Base-by-base conservation (phyloP, 2,113 vertebrate species). In the Corythaeola cristata region DNA sequence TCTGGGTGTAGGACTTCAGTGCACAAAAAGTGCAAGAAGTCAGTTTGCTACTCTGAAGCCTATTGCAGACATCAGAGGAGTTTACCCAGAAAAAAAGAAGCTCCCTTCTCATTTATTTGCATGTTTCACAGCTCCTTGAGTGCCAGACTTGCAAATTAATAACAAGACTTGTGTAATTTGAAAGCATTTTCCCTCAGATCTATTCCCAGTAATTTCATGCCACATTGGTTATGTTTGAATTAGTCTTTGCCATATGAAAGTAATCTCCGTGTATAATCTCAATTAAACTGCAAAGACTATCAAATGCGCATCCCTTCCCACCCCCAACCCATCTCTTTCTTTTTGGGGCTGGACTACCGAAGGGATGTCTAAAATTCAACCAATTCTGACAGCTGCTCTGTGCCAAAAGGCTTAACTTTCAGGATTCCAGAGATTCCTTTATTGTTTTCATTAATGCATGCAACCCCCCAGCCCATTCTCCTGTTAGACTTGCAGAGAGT, bases 361-460 rank as follows among this genome's bases (percentile, higher is more conserved):
- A 88, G 56, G 85, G 85, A 56, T 96, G 85, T 90, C 95, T 90
- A 94, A 94, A 96, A 95, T 85, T 33, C 91, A 96, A 96, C 82
- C 71, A 91, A 95, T 95, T 97, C 94, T 95, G 95, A 95, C 93
- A 94, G 91, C 88, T 94, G 88, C 91, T 93, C 93, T 81, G 64
- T 90, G 87, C 94, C 93, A 94, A 96, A 97, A 95, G 90, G 94
- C 96, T 97, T 91, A 95, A 88, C 92, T 90, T 96, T 23, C 96
- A 86, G 79, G 76, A 95, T 96, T 96, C 95, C 95, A 96, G 91
- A 94, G 91, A 96, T 97, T 96, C 93, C 94, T 96, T 96, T 64
- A 81, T 96, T 96, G 94, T 91, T 94, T 89, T 72, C 82, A 67
- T 86, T 96, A 91, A 94, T 72, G 91, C 92, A 56, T 15, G 18